These are phyloP conservation scores for Myotis yumanensis DNA, from an alignment of 2,113 vertebrate genomes.

Conservation along the genomic window DNA sequence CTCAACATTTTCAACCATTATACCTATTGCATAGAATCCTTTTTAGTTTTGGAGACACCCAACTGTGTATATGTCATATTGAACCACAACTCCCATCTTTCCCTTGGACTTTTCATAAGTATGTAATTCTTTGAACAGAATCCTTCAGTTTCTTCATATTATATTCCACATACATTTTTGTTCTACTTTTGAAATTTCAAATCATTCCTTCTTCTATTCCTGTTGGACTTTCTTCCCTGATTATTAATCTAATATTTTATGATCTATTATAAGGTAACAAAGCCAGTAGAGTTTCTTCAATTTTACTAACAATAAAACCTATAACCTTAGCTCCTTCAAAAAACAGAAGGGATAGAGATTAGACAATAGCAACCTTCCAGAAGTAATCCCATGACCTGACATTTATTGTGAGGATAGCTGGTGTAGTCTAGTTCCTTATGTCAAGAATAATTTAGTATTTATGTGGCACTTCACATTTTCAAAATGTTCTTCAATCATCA, in stretches of 20 bases:
- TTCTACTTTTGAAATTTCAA: neutral
- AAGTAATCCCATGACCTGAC: slow-evolving; percentile 53
- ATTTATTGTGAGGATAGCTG: slow-evolving; percentile 53
- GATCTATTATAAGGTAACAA: neutral
- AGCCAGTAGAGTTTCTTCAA: neutral
- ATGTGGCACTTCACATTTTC: slow-evolving; percentile 66
- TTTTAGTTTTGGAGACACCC: neutral
- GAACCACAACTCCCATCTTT: neutral
- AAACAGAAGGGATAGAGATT: neutral
- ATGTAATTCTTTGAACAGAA: neutral
- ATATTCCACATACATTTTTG: neutral
- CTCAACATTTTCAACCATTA: neutral
- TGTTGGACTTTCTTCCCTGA: neutral
- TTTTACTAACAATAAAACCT: neutral
- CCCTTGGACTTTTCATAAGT: neutral
- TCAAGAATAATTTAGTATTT: slow-evolving; percentile 73
- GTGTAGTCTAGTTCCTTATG: slow-evolving; percentile 47
- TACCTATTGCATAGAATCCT: neutral
- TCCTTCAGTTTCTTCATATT: neutral
- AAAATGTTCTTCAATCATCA: slow-evolving; percentile 67
- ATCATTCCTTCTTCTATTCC: neutral
- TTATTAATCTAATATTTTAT: neutral
- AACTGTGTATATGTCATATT: neutral
- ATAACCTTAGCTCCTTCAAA: neutral
- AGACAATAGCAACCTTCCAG: slow-evolving; percentile 16